Conservation (phyloP, 2,113 vertebrate genomes). For the Opisthocomus hoazin region DNA sequence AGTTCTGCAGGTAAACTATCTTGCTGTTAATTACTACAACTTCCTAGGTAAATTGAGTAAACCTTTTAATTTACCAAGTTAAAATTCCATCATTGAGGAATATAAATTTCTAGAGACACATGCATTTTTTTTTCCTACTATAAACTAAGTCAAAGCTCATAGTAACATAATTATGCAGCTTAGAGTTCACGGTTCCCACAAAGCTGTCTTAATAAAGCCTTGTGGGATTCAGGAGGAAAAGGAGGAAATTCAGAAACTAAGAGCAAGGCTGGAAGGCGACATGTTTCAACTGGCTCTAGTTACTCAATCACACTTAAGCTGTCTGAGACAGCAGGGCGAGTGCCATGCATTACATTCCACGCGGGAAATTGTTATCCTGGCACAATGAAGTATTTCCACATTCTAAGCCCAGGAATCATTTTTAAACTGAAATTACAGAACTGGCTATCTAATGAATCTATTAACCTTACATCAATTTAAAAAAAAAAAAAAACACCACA, state of each 20-base stretch:
- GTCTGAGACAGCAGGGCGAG: not conserved
- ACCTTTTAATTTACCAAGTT: constrained; percentile 52
- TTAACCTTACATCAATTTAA: not conserved
- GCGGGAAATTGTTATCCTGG: not conserved
- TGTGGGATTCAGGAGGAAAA: constrained; percentile 45
- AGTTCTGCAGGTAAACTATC: constrained; percentile 3
- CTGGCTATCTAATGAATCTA: not conserved
- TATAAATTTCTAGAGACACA: not conserved
- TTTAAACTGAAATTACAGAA: not conserved
- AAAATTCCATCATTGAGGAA: constrained; percentile 39
- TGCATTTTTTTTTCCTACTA: not conserved
- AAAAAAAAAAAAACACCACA: not conserved
- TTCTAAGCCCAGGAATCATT: not conserved
- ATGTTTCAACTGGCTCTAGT: not conserved
- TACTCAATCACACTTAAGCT: constrained; percentile 30
- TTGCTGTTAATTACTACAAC: constrained; percentile 42
- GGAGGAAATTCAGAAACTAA: constrained; percentile 49
- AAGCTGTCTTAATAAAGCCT: constrained; percentile 70
- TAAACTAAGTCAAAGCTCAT: constrained; percentile 29
- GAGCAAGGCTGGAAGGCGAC: constrained; percentile 38
- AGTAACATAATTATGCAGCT: constrained; percentile 54
- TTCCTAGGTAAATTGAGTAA: constrained; percentile 52
- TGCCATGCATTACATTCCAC: not conserved
- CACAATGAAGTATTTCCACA: not conserved
- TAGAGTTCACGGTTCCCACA: constrained; percentile 60